Evolutionary conservation across 2,113 vertebrate species (phyloP), one percentile per base, ranked within the genome.

Genomic region (Scophthalmus maximus): DNA sequence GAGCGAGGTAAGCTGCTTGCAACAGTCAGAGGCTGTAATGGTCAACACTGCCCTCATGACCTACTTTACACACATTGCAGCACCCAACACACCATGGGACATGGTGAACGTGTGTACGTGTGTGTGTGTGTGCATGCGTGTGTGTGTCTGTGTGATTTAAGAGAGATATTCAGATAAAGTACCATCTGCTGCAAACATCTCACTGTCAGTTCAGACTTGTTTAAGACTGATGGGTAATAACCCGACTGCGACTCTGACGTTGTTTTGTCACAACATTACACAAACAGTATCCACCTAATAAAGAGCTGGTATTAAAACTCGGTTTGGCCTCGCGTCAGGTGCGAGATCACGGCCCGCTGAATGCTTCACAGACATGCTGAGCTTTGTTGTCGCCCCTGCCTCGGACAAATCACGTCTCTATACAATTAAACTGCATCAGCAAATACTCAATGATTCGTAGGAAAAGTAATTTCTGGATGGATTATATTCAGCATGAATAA

Each of bases 41-140:
- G 73, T 86, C 74, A 80, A 38, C 76, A 11, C 40, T 84, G 83
- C 65, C 87, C 89, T 60, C 63, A 12, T 90, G 81, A 90, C 87
- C 87, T 83, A 90, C 85, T 87, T 88, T 59, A 58, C 49, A 71
- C 68, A 58, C 70, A 64, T 9, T 50, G 40, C 51, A 68, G 56
- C 25, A 23, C 49, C 32, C 10, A 29, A 30, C 34, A 30, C 38
- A 65, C 38, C 14, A 40, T 5, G 36, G 15, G 20, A 47, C 40
- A 17, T 20, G n/a, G 22, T 20, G 26, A 5, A 1, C 10, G 50
- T 47, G 18, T 62, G 46, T 42, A 20, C 55, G 49, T 25, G 25
- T 44, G 67, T 70, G 55, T 56, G 15, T 47, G 40, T 51, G 25
- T 67, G 56, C 56, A 30, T 60, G 56, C 52, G 17, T 61, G 51